A percentile compares a stretch with the other conserved stretches of the same genome.
Evolutionary conservation across 2,888 invertebrate species (phyloP).

Genomic region (Agriopis marginaria): DNA sequence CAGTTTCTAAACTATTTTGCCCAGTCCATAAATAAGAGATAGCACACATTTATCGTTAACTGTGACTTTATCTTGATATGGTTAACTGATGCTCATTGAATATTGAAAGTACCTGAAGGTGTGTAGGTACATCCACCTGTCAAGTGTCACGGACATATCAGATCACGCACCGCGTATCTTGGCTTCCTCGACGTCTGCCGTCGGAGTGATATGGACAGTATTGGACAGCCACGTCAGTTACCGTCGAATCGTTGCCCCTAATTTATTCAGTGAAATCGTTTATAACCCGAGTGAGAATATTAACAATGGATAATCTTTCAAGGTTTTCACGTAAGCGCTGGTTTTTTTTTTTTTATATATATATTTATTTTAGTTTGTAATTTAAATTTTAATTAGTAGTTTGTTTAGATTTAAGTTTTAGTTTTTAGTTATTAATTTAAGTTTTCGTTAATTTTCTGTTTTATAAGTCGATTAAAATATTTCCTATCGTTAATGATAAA

Average conservation of each 20-base stretch:
- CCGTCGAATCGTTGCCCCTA: not conserved
- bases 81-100: not conserved
- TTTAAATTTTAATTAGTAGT: too few relatives aligned
- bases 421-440: too few relatives aligned
- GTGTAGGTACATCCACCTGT: conserved; percentile 1
- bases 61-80: not conserved
- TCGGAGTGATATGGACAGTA: not conserved
- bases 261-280: conserved; percentile 1
- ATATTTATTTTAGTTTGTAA: too few relatives aligned
- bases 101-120: not conserved
- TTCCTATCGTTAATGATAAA: too few relatives aligned
- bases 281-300: conserved; percentile 8
- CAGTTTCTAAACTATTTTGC: too few relatives aligned
- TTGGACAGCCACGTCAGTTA: conserved; percentile 19
- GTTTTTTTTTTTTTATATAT: too few relatives aligned
- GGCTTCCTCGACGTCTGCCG: conserved; percentile 10
- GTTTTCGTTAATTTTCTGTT: too few relatives aligned
- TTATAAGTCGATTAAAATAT: too few relatives aligned
- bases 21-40: too few relatives aligned
- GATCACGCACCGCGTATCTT: conserved; percentile 14
- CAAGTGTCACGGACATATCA: conserved; percentile 7
- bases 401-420: too few relatives aligned
- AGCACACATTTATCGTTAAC: not conserved
- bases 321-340: conserved; percentile 17
- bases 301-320: conserved; percentile 10